These are phyloP conservation scores for Mus caroli DNA, from an alignment of 2,797 vertebrate species.

Conservation along the genomic window DNA sequence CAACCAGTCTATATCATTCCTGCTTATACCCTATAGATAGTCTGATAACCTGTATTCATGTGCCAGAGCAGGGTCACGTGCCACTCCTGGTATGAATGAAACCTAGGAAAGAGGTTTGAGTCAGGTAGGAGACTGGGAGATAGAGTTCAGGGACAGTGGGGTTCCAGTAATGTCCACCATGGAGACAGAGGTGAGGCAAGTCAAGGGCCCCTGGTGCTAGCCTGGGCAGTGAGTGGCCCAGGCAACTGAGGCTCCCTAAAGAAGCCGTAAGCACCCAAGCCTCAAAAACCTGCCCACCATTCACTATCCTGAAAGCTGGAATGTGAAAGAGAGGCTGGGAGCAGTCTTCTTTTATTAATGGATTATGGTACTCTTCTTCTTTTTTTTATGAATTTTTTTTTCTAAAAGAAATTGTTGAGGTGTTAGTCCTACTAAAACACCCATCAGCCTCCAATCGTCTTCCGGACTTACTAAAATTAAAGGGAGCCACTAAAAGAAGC, in stretches of 20 bases:
- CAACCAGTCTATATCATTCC: fast-evolving
- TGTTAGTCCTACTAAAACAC: constrained; percentile 19
- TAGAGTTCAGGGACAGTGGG: neutral
- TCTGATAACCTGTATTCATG: neutral
- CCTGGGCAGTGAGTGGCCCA: neutral
- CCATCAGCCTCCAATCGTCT: neutral
- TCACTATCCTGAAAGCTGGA: neutral
- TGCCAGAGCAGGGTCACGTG: neutral
- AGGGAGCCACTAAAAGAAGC: neutral
- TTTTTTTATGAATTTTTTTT: neutral
- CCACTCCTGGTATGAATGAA: neutral
- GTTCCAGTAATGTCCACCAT: neutral
- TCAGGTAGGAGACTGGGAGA: neutral
- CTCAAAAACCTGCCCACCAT: too few relatives aligned
- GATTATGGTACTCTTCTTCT: neutral
- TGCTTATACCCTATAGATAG: neutral
- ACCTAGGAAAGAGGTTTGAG: neutral
- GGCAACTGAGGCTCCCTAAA: neutral
- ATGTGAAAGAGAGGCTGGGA: neutral
- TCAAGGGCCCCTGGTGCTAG: neutral
- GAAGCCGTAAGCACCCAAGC: neutral
- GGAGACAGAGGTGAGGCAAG: too few relatives aligned
- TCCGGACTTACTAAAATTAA: constrained; percentile 28
- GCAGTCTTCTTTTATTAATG: neutral
- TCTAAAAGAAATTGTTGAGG: neutral